phyloP scores from a whole-genome alignment of 2,797 vertebrate species.

The Gadopsis bispinosus region DNA sequence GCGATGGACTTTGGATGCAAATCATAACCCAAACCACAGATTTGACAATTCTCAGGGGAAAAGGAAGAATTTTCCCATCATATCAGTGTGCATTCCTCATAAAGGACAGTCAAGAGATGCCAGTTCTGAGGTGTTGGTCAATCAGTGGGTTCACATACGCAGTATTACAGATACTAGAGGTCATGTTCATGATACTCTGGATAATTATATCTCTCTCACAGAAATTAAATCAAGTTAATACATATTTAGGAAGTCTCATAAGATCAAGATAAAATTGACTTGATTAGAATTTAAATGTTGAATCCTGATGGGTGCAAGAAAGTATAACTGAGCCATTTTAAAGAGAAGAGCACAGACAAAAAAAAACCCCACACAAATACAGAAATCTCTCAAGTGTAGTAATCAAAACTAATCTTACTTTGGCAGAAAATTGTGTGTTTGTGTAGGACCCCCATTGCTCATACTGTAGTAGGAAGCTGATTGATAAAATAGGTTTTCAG shows the following conservation, averaged over 20 bases:
- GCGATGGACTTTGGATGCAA: constrained; percentile 51
- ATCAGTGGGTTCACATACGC: constrained; percentile 1
- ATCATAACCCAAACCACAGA: constrained; percentile 40
- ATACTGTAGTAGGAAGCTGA: background rate
- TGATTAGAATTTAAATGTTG: too few species aligned
- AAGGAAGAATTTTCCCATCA: constrained; percentile 78
- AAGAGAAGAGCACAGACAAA: background rate
- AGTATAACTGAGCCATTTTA: background rate
- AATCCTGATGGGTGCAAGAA: too few species aligned
- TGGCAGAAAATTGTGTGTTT: background rate
- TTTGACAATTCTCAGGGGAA: constrained; percentile 53
- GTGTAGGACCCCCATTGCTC: background rate
- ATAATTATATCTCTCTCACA: background rate
- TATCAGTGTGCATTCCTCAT: constrained; percentile 56
- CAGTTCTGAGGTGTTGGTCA: constrained; percentile 36
- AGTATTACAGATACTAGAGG: background rate
- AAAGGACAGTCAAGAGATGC: constrained; percentile 38
- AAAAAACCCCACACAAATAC: background rate
- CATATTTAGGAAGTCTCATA: too few species aligned
- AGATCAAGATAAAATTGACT: too few species aligned
- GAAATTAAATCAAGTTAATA: background rate
- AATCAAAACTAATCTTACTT: too few species aligned
- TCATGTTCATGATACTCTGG: background rate
- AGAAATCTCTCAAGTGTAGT: background rate
- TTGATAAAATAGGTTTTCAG: background rate